Evolutionary conservation across 2,113 vertebrate genomes (phyloP), one percentile per base, ranked within the genome.

Genomic region (Phoxinus phoxinus): DNA sequence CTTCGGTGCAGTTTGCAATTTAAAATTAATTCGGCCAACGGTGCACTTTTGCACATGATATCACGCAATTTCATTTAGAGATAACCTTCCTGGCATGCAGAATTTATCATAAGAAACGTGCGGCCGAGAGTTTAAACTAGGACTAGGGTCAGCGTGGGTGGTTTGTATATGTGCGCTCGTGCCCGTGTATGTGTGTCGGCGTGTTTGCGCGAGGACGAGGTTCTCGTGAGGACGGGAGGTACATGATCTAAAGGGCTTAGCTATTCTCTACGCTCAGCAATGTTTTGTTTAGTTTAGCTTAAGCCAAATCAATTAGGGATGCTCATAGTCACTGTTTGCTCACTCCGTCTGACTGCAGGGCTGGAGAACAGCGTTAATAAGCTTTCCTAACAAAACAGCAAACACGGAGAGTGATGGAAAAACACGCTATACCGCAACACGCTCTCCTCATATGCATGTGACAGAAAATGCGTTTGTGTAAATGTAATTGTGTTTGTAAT

Each of bases 221-320:
- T 88, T 81, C 69, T 79, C 77, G 19, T 86, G 81, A 85, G 75
- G 76, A 84, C 61, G 78, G 51, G 75, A 75, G 71, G 80, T 85
- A 32, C 58, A 63, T 53, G 86, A 86, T 84, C 76, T 81, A 56
- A 79, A 86, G 32, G 81, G 77, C 78, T 90, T 88, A 83, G 76
- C 74, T 84, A 41, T 86, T 67, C 83, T 80, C 86, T 82, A 73
- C 61, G 67, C 58, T 76, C 84, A 77, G 56, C 63, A 65, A 32
- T 84, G 86, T 72, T 85, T 84, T 89, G 83, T 86, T 89, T 85
- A 83, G 83, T 88, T 88, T 80, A 86, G 84, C 84, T 85, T 88
- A 87, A 85, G 53, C 90, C 80, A 89, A 89, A 89, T 89, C 87
- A 89, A 87, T 91, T 88, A 83, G 83, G 84, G 81, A 87, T 84